Base-by-base conservation (phyloP, 2,797 vertebrate species). In the Leucoraja ocellata region DNA sequence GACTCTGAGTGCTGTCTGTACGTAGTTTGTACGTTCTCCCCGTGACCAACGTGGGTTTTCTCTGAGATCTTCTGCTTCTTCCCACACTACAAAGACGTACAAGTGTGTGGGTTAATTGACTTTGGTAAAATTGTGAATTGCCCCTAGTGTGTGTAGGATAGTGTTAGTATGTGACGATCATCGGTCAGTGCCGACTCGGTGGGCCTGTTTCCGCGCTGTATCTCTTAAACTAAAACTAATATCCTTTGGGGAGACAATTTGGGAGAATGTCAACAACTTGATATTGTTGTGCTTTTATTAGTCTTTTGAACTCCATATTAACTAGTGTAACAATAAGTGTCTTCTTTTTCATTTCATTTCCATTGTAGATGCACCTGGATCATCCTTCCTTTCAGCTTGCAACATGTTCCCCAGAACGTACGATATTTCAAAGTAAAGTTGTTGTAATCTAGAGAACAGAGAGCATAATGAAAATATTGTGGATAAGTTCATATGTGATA, bases 391-490 rank as follows among this genome's bases (percentile, higher is more conserved):
- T 74, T 74, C 86, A 18, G 94, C 93, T 93, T 95, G 80, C 2
- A 95, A 93, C 77, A 58, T 93, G 83, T 93, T 92, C 32, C 32
- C 93, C 94, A 94, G 2, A 78, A 94, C 25, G 0, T 94, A 94
- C 58, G 4, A 1, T 0, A 76, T 93, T 93, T 96, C 93, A 0
- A 93, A 94, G 79, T 71, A 94, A 32, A 94, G 94, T 76, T 94
- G 93, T 36, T 94, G 95, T 78, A 96, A 94, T 76, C 95, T 95
- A 61, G 63, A 95, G 94, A 0, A 10, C 68, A 76, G 68, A 78
- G 93, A 58, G 58, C 16, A 68, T 58, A 86, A 68, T 32, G 77
- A 39, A 93, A 83, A 93, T 86, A 61, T 76, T 16, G 28, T 54
- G 7, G 14, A 74, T 91, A 46, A 46, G 46, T 2, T 46, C 46